Percentiles rank a stretch among this genome's conserved stretches.
Conservation (phyloP, 2,797 vertebrate genomes). For the Acanthurus leucopareius region DNA sequence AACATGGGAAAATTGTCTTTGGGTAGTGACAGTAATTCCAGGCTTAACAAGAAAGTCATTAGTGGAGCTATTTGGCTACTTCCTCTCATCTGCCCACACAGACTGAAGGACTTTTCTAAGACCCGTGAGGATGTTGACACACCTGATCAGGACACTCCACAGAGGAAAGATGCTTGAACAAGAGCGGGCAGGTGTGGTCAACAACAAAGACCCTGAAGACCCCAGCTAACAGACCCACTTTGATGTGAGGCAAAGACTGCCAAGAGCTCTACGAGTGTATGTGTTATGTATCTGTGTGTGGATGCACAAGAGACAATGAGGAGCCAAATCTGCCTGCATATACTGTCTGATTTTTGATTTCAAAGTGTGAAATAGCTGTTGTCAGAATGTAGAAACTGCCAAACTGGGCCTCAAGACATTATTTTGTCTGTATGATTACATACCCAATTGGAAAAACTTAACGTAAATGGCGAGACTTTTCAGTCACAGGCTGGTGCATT, state of each 20-base stretch:
- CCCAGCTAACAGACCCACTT: conserved; percentile 56
- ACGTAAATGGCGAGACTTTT: conserved; percentile 7
- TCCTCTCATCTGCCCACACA: conserved; percentile 81
- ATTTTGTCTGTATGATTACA: not conserved
- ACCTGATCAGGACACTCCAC: conserved; percentile 65
- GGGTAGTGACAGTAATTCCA: conserved; percentile 73
- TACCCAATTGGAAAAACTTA: not conserved
- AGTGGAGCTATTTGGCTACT: conserved; percentile 64
- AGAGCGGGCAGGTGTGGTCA: conserved; percentile 71
- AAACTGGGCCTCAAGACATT: conserved; percentile 1
- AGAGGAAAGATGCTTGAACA: conserved; percentile 68
- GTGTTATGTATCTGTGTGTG: conserved; percentile 12
- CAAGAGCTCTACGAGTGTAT: conserved; percentile 30
- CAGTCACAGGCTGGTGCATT: not conserved
- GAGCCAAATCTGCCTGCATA: not conserved
- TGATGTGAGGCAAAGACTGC: conserved; percentile 50
- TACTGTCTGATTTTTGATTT: conserved; percentile 8
- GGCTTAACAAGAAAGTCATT: conserved; percentile 79
- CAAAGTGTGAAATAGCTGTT: not conserved
- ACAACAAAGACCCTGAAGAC: conserved; percentile 55
- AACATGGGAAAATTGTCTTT: conserved; percentile 76
- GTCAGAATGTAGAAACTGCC: not conserved
- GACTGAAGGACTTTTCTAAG: conserved; percentile 68
- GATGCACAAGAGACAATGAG: conserved; percentile 5
- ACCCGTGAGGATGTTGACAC: conserved; percentile 72